phyloP scores from a whole-genome alignment of 2,888 invertebrate species.

The Beris chalybata region DNA sequence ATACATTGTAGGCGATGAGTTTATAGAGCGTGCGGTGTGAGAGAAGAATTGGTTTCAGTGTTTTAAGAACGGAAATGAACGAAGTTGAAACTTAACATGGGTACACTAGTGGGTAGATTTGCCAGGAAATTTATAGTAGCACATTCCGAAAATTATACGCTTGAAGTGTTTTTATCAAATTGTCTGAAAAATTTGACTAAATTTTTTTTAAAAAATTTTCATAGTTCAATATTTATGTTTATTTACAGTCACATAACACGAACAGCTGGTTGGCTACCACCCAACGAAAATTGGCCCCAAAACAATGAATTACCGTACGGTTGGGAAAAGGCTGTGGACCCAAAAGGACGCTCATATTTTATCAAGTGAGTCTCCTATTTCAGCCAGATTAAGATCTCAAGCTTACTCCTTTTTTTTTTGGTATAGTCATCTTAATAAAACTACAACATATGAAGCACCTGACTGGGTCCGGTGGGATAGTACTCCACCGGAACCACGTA shows the following conservation, averaged over 20 bases:
- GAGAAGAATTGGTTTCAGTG: too few species aligned
- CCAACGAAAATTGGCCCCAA: constrained; percentile 77
- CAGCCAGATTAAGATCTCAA: not conserved
- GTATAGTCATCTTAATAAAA: constrained; percentile 76
- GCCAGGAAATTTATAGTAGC: too few species aligned
- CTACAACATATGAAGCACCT: constrained; percentile 90
- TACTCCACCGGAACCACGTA: constrained; percentile 77
- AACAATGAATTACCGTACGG: constrained; percentile 78
- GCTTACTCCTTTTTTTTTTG: constrained; percentile 26
- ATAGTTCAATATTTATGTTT: constrained; percentile 39
- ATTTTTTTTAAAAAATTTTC: constrained; percentile 3
- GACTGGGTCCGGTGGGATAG: constrained; percentile 64
- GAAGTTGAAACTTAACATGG: too few species aligned
- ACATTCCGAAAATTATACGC: too few species aligned
- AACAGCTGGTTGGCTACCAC: constrained; percentile 86
- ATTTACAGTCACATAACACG: constrained; percentile 77
- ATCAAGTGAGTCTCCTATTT: constrained; percentile 66
- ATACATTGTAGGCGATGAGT: too few species aligned
- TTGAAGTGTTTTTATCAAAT: too few species aligned
- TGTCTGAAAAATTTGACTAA: not conserved
- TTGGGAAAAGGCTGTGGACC: constrained; percentile 87
- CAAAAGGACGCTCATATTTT: constrained; percentile 75
- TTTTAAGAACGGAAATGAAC: too few species aligned
- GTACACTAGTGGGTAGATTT: too few species aligned
- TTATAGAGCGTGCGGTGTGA: too few species aligned